Conservation (phyloP, 2,888 invertebrate species). For the Calameuta pallipes region DNA sequence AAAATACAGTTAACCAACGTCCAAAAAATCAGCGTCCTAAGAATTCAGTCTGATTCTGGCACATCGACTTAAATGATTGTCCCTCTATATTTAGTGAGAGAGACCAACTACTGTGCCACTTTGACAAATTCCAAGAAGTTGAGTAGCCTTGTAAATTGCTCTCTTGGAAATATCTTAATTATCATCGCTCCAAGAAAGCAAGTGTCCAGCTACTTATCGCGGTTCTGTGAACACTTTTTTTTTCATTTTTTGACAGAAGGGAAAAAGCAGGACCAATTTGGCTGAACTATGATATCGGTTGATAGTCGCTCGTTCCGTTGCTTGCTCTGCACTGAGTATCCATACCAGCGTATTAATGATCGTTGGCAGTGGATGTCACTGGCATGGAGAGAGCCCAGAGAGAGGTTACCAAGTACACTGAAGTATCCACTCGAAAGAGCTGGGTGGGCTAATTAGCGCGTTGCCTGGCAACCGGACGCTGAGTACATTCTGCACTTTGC, state of each 20-base stretch:
- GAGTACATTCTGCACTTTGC: conserved; percentile 58
- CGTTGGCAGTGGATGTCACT: not conserved
- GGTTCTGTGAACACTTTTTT: not conserved
- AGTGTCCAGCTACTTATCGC: not conserved
- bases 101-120: not conserved
- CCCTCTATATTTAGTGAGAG: not conserved
- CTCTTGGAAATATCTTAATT: not conserved
- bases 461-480: conserved; percentile 63
- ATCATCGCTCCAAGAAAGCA: not conserved
- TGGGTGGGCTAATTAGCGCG: conserved; percentile 66
- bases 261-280: not conserved
- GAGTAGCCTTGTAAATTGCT: not conserved
- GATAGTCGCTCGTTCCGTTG: not conserved
- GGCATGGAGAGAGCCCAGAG: conserved; percentile 40
- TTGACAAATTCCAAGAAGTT: not conserved
- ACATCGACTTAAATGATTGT: not conserved
- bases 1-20: not conserved
- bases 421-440: conserved; percentile 65
- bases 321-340: not conserved
- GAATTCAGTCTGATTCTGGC: not conserved
- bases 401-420: conserved; percentile 61
- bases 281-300: not conserved
- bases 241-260: not conserved
- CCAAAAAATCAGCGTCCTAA: not conserved
- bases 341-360: not conserved